Percentiles rank a stretch among this genome's conserved stretches.
Evolutionary conservation across 2,888 invertebrate species (phyloP).

Genomic region (Caenorhabditis virilis): DNA sequence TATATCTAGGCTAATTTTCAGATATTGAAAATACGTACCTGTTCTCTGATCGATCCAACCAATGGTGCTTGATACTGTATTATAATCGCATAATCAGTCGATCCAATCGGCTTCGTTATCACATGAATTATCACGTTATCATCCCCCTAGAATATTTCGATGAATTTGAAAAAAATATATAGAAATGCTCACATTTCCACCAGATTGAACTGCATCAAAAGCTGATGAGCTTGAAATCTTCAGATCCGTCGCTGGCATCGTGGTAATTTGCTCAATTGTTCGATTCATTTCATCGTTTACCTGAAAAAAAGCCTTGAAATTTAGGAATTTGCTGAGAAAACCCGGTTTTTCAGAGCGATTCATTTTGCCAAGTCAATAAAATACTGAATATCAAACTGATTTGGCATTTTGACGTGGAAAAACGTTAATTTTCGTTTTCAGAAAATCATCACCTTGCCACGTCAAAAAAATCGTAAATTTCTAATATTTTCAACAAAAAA

Average conservation of each 20-base stretch:
- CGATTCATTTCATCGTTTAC: slow-evolving; percentile 7
- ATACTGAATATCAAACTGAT: no score
- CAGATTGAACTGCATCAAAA: slow-evolving; percentile 13
- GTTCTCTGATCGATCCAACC: slow-evolving; percentile 27
- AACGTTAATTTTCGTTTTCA: no score
- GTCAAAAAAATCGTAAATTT: no score
- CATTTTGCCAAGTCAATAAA: no score
- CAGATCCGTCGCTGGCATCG: slow-evolving; percentile 16
- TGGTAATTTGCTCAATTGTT: slow-evolving; percentile 34
- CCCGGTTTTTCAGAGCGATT: no score
- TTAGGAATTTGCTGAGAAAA: no score
- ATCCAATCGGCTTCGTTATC: slow-evolving; percentile 35
- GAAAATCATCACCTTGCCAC: no score
- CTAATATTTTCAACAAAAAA: no score
- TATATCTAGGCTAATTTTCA: background rate
- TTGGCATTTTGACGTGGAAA: no score
- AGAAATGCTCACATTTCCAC: slow-evolving; percentile 5
- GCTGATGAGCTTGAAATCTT: slow-evolving; percentile 24
- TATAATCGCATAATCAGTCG: slow-evolving; percentile 26
- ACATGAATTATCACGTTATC: slow-evolving; percentile 14
- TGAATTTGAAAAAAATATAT: background rate
- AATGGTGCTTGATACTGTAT: slow-evolving; percentile 20
- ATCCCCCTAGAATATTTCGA: background rate
- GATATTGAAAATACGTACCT: slow-evolving; percentile 12
- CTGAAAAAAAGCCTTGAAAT: background rate